These are phyloP conservation scores for Apotomis turbidana DNA, from an alignment of 2,888 invertebrate species.

Conservation along the genomic window DNA sequence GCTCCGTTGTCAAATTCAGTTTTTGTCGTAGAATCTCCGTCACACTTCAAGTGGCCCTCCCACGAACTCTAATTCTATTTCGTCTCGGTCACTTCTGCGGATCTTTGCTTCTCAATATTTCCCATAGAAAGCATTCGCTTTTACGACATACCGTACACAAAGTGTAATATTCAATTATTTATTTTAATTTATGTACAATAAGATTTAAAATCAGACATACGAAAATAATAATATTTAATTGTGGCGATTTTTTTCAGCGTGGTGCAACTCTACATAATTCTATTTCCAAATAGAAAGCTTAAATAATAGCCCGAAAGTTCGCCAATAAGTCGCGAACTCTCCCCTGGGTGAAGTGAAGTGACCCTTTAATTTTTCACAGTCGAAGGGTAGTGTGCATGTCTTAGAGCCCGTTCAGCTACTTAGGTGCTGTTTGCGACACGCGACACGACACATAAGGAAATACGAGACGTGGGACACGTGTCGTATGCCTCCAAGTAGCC, in stretches of 20 bases:
- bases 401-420: constrained; percentile 13
- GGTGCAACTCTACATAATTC: background rate
- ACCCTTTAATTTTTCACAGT: constrained; percentile 39
- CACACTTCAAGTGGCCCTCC: constrained; percentile 36
- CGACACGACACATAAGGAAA: constrained; percentile 10
- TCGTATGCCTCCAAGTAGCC: background rate
- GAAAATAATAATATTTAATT: no score
- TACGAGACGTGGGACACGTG: background rate
- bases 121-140: constrained; percentile 1
- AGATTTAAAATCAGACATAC: no score
- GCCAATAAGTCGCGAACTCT: constrained; percentile 32
- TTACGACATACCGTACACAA: background rate
- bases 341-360: constrained; percentile 36
- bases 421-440: constrained; percentile 14
- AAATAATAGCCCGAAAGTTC: constrained; percentile 36
- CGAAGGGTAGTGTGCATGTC: constrained; percentile 27
- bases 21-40: constrained; percentile 26
- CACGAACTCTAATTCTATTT: constrained; percentile 24
- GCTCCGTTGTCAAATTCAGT: constrained; percentile 16
- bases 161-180: background rate
- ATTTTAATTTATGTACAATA: no score
- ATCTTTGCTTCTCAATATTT: constrained; percentile 4
- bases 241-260: no score
- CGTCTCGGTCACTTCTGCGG: constrained; percentile 20
- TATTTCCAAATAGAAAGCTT: constrained; percentile 23